Evolutionary conservation across 2,888 invertebrate genomes (phyloP).

Genomic region (Catocala fraxini): DNA sequence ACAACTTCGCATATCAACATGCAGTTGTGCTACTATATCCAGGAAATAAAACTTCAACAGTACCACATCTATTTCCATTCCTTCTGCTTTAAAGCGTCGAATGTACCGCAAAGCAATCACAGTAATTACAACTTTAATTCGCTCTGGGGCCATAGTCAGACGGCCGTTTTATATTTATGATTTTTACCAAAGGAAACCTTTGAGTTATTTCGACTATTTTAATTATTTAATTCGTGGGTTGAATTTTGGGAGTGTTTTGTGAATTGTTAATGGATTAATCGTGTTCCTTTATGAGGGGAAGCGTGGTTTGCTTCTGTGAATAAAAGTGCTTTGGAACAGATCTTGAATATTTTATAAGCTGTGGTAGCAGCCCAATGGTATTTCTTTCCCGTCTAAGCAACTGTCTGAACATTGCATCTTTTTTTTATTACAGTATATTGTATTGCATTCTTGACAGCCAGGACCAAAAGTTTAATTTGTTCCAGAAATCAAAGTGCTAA

Average conservation of each 20-base stretch:
- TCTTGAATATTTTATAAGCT: too few species aligned
- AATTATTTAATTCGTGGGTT: conserved; percentile 7
- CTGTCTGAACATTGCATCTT: too few species aligned
- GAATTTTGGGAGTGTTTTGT: conserved; percentile 13
- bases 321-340: too few species aligned
- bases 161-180: conserved; percentile 51
- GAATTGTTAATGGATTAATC: conserved; percentile 22
- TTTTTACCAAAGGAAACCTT: conserved; percentile 36
- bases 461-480: too few species aligned
- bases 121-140: conserved; percentile 70
- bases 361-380: too few species aligned
- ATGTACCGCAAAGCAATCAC: conserved; percentile 62
- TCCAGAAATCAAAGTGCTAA: too few species aligned
- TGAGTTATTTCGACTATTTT: conserved; percentile 17
- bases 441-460: too few species aligned
- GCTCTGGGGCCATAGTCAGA: conserved; percentile 36
- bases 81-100: conserved; percentile 41
- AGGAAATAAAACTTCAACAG: background rate
- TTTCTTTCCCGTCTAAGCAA: too few species aligned
- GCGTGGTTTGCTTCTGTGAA: background rate
- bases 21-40: background rate
- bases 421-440: too few species aligned
- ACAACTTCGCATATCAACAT: background rate
- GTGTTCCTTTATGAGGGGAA: conserved; percentile 11
- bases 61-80: conserved; percentile 34